Conservation (phyloP, 2,888 invertebrate species). For the Nomada goodeniana region DNA sequence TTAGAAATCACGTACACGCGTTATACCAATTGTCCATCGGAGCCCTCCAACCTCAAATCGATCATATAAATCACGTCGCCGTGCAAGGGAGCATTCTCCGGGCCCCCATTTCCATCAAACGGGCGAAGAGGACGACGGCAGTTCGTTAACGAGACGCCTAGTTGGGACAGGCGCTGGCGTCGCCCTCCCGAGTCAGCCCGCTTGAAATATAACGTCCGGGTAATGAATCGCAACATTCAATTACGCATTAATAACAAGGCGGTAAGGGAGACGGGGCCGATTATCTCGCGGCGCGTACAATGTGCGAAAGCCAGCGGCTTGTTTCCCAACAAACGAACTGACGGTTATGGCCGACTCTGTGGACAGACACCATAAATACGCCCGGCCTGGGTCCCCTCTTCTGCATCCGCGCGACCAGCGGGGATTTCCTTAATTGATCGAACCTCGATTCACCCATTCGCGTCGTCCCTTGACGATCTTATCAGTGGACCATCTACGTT, state of each 20-base stretch:
- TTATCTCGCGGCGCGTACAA: slow-evolving; percentile 73
- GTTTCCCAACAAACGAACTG: slow-evolving; percentile 64
- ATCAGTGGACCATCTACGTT: slow-evolving; percentile 45
- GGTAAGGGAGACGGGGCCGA: slow-evolving; percentile 68
- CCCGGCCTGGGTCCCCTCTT: slow-evolving; percentile 1
- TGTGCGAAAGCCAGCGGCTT: slow-evolving; percentile 65
- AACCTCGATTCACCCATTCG: slow-evolving; percentile 20
- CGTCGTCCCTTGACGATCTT: slow-evolving; percentile 35
- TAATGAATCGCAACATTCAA: slow-evolving; percentile 78
- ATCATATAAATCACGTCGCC: neutral
- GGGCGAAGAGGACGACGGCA: neutral
- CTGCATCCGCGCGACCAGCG: slow-evolving; percentile 7
- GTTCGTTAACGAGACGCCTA: slow-evolving; percentile 1
- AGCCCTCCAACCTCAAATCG: neutral
- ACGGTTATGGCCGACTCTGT: slow-evolving; percentile 55
- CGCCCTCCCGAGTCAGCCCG: slow-evolving; percentile 27
- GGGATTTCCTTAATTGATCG: slow-evolving; percentile 54
- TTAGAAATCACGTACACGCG: too few relatives aligned
- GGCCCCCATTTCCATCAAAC: slow-evolving; percentile 3
- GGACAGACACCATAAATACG: slow-evolving; percentile 62
- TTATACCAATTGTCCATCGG: too few relatives aligned
- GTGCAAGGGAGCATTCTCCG: neutral
- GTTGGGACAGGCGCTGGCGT: neutral
- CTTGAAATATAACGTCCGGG: slow-evolving; percentile 72
- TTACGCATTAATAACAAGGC: slow-evolving; percentile 78